Base-by-base conservation (phyloP, 2,113 vertebrate genomes). In the Protobothrops mucrosquamatus region DNA sequence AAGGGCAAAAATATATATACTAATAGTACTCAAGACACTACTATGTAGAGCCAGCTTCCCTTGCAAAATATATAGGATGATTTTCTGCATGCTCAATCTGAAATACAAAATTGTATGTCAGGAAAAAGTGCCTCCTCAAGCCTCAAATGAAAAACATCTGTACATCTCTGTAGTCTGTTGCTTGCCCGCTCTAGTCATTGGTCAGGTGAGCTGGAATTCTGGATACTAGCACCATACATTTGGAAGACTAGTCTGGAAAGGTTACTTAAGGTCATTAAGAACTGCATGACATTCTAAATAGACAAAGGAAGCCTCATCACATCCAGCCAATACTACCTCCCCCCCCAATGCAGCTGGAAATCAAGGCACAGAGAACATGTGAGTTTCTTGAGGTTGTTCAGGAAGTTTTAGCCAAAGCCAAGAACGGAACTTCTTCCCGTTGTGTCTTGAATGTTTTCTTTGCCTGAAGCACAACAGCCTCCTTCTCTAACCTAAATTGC, bases 331-430 rank as follows among this genome's bases (percentile, higher is more conserved):
- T 23, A 56, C 2, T 52, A 81, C 61, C 24, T 2, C 56, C n/a
- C 10, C 74, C 29, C 24, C 69, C 69, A 55, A 89, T 88, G 54
- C 91, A 92, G 91, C 91, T 92, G 91, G 91, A 51, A 55, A 43
- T 74, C 87, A 55, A 85, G 69, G 92, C 64, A 89, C 46, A 90
- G 88, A 90, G 69, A 34, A 55, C 92, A 90, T 54, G 88, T 54
- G 92, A 90, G 6, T 64, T 52, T 81, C 89, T 51, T 64, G 51
- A 43, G 56, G 81, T 87, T 43, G 48, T 81, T 87, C 74, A 90
- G 89, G 92, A 93, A 61, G 88, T 90, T 93, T 93, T 86, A 61
- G 88, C n/a, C 88, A 90, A 43, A 87, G 92, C 88, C 92, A 93
- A 93, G 92, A 93, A 93, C 74, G 74, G 92, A 87, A 87, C 92